phyloP scores from a whole-genome alignment of 2,113 vertebrate species.

The Bucco capensis region DNA sequence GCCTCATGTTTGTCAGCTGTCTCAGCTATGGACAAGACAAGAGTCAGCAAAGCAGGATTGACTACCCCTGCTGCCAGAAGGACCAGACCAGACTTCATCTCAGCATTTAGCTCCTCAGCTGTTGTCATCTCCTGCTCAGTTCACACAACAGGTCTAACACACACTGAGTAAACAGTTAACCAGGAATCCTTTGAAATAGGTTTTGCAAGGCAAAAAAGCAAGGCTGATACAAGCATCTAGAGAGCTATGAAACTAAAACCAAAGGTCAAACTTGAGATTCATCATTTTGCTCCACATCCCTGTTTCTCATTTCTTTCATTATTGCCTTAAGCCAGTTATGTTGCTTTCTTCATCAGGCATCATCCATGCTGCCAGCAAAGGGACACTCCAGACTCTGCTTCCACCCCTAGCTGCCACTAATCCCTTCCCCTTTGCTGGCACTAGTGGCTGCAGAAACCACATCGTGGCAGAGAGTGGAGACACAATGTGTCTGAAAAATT shows the following conservation, averaged over 20 bases:
- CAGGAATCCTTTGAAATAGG: background rate
- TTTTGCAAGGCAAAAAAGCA: background rate
- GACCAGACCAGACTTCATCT: background rate
- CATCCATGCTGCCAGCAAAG: background rate
- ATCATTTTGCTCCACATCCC: background rate
- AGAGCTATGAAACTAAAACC: background rate
- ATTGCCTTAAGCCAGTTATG: background rate
- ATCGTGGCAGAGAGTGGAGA: background rate
- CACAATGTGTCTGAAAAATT: background rate
- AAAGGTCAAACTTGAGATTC: background rate
- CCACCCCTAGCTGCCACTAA: background rate
- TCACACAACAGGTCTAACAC: background rate
- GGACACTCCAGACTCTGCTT: background rate
- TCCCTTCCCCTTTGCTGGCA: background rate
- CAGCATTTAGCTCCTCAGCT: background rate
- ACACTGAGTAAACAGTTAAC: background rate
- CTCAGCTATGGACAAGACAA: background rate
- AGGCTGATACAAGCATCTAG: background rate
- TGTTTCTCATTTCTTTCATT: background rate
- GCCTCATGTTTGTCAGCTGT: background rate
- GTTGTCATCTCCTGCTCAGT: background rate
- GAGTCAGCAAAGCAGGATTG: background rate
- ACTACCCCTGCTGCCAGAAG: background rate
- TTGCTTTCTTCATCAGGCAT: background rate
- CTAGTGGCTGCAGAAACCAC: background rate